Evolutionary conservation across 1,140 invertebrate genomes (phyloP).

Genomic region (Cotesia chilonis): DNA sequence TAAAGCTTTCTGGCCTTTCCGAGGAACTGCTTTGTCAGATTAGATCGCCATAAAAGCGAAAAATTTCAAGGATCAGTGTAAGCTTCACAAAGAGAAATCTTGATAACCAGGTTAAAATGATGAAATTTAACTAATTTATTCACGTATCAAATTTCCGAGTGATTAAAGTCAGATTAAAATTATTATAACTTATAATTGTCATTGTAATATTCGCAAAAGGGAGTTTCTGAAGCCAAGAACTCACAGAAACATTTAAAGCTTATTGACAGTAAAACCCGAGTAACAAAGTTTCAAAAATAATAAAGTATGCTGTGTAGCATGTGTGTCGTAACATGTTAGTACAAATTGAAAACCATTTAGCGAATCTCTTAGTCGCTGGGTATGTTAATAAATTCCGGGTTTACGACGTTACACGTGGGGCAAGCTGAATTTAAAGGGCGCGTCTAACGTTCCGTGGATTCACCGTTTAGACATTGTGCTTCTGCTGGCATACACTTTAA

Average conservation of each 20-base stretch:
- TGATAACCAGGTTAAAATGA: too few species aligned
- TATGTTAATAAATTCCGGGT: constrained; percentile 67
- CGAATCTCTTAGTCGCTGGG: constrained; percentile 60
- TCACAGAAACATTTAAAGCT: too few species aligned
- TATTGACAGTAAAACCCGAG: neutral
- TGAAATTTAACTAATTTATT: too few species aligned
- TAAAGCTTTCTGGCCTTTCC: too few species aligned
- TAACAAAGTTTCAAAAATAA: neutral
- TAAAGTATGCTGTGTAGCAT: constrained; percentile 41
- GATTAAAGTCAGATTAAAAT: neutral
- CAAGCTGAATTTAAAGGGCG: constrained; percentile 9
- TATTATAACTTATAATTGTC: too few species aligned
- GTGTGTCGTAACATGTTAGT: constrained; percentile 52
- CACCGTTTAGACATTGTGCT: neutral
- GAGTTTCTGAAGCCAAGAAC: too few species aligned
- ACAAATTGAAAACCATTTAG: constrained; percentile 68
- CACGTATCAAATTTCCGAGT: neutral
- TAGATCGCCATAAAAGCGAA: too few species aligned
- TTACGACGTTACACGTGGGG: constrained; percentile 53
- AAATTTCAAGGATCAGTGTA: too few species aligned
- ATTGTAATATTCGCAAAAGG: too few species aligned
- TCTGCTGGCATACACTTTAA: neutral
- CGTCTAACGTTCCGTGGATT: too few species aligned
- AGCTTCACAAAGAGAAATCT: too few species aligned
- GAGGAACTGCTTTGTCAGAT: too few species aligned